Conservation (phyloP, 2,888 invertebrate genomes). For the Pammene aurita region DNA sequence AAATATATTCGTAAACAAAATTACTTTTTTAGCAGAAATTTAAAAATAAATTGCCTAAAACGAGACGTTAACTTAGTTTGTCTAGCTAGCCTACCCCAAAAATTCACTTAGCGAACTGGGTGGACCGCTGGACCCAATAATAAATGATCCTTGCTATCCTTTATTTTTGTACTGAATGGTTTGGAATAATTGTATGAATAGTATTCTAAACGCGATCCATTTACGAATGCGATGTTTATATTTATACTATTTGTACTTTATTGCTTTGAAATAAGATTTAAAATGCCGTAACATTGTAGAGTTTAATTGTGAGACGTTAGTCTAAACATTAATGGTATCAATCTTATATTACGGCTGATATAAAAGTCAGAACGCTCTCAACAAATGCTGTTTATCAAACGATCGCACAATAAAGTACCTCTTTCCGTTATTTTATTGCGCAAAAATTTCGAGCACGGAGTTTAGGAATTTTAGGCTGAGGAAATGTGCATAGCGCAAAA, state of each 20-base stretch:
- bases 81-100: no score
- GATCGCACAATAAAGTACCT: background rate
- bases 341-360: slow-evolving; percentile 12
- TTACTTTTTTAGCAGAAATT: no score
- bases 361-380: slow-evolving; percentile 23
- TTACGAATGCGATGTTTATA: background rate
- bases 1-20: no score
- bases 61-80: no score
- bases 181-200: background rate
- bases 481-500: no score
- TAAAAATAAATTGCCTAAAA: no score
- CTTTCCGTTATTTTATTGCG: background rate
- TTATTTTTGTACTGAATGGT: background rate
- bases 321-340: slow-evolving; percentile 3
- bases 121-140: no score
- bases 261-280: background rate
- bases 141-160: background rate
- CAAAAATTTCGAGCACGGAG: no score
- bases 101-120: no score
- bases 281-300: background rate
- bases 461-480: no score
- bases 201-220: background rate
- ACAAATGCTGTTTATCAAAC: slow-evolving; percentile 5
- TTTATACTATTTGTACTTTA: background rate
- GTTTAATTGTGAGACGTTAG: background rate